These are phyloP conservation scores for Hydrozoanthus tunicans DNA, from an alignment of 64 coral and sea anemone genomes.

Conservation along the genomic window DNA sequence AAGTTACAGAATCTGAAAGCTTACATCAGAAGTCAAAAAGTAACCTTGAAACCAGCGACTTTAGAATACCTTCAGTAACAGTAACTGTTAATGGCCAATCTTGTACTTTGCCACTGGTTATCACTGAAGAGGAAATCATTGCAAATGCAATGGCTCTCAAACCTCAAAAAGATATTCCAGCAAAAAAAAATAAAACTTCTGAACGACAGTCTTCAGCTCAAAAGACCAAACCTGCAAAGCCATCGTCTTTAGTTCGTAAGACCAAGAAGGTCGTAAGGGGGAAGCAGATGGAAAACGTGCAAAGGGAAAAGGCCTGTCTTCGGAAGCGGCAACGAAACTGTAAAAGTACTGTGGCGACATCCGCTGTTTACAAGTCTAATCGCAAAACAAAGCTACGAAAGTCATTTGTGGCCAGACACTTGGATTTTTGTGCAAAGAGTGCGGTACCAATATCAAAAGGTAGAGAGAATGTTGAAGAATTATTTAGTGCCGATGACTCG, in stretches of 20 bases:
- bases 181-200: neutral
- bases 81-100: conserved; percentile 29
- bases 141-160: conserved; percentile 2
- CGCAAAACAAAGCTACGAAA: neutral
- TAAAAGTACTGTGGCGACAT: neutral
- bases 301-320: neutral
- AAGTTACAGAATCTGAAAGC: neutral
- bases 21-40: neutral
- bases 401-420: neutral
- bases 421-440: neutral
- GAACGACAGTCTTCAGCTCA: too few species aligned
- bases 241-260: neutral
- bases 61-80: conserved; percentile 25
- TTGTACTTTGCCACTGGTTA: conserved; percentile 48
- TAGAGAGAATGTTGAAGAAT: neutral
- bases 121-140: conserved; percentile 55
- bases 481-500: neutral
- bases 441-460: neutral
- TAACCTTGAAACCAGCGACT: neutral
- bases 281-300: neutral
- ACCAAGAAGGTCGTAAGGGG: neutral
- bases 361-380: neutral
- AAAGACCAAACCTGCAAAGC: neutral
- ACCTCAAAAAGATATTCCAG: neutral
- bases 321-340: neutral